These are phyloP conservation scores for Leptonema lineaticorne DNA, from an alignment of 1,140 invertebrate species.

Conservation along the genomic window DNA sequence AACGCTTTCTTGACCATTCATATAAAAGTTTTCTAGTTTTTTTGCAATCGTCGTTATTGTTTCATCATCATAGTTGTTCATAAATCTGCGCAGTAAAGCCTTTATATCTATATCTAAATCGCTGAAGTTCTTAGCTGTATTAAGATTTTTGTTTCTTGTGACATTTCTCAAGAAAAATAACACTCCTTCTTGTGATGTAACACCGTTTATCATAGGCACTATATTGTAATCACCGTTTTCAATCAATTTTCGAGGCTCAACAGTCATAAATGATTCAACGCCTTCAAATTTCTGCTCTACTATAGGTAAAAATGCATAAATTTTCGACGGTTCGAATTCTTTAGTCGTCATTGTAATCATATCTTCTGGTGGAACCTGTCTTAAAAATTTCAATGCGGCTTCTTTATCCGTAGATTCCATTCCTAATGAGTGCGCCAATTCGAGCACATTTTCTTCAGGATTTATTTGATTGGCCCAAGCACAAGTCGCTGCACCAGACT, in stretches of 20 bases:
- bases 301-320: conserved; percentile 16
- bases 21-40: conserved; percentile 38
- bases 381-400: conserved; percentile 44
- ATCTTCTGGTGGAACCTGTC: conserved; percentile 30
- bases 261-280: conserved; percentile 32
- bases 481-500: conserved; percentile 61
- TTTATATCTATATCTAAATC: neutral
- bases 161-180: conserved; percentile 28
- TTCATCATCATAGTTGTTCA: neutral
- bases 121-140: neutral
- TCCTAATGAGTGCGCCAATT: conserved; percentile 56
- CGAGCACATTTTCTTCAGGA: conserved; percentile 54
- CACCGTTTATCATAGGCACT: conserved; percentile 40
- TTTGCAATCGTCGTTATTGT: neutral
- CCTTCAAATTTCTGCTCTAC: conserved; percentile 34
- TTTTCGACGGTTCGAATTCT: conserved; percentile 38
- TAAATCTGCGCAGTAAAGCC: neutral
- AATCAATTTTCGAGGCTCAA: conserved; percentile 32
- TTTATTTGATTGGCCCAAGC: conserved; percentile 59
- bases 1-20: neutral
- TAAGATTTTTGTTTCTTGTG: conserved; percentile 5
- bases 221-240: conserved; percentile 35
- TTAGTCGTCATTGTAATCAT: conserved; percentile 43
- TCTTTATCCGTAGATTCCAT: conserved; percentile 48
- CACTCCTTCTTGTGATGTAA: conserved; percentile 40